Evolutionary conservation across 1,140 invertebrate genomes (phyloP).

Genomic region (Diachasma alloeum): DNA sequence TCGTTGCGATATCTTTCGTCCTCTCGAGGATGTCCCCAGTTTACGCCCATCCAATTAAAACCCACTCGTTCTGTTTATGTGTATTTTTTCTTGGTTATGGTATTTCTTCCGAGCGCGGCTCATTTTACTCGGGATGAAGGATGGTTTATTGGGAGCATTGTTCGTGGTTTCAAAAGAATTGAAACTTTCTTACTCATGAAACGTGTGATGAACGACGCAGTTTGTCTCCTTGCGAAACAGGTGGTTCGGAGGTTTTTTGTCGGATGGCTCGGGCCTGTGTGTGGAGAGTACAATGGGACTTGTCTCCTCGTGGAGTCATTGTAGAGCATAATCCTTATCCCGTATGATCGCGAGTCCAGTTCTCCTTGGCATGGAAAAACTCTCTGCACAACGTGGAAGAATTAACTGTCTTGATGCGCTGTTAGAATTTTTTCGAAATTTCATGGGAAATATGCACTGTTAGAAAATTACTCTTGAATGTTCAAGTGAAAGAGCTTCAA

Average conservation of each 20-base stretch:
- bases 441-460: no score
- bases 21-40: not conserved
- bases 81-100: not conserved
- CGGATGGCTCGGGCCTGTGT: no score
- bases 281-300: not conserved
- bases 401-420: no score
- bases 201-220: not conserved
- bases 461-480: no score
- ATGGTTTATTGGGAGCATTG: not conserved
- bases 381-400: not conserved
- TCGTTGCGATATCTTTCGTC: not conserved
- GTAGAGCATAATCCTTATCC: not conserved
- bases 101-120: not conserved
- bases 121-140: not conserved
- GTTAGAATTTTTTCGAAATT: no score
- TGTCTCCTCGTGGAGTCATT: not conserved
- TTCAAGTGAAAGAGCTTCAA: no score
- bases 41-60: not conserved
- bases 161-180: not conserved
- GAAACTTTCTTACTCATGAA: not conserved
- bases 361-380: not conserved
- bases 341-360: not conserved
- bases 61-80: not conserved
- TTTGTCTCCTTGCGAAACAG: constrained; percentile 3
- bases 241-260: not conserved